phyloP scores from a whole-genome alignment of 2,888 invertebrate genomes.

The Halictus ligatus region DNA sequence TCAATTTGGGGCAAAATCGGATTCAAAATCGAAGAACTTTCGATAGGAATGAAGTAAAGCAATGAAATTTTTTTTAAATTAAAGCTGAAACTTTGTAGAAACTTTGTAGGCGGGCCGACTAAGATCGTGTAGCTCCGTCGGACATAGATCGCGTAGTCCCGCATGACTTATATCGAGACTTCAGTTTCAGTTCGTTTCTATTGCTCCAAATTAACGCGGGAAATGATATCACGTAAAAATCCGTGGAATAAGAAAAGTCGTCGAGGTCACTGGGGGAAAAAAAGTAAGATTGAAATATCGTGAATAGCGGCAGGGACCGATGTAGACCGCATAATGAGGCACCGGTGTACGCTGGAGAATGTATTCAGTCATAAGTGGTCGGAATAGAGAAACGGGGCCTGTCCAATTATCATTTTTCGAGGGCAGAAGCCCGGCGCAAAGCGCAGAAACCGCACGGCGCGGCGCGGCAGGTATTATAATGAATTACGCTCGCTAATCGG shows the following conservation, averaged over 20 bases:
- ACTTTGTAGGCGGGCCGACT: too few species aligned
- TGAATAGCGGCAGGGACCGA: neutral
- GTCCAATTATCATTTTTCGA: slow-evolving; percentile 23
- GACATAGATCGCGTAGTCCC: too few species aligned
- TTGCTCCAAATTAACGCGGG: too few species aligned
- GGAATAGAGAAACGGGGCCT: neutral
- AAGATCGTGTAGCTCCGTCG: too few species aligned
- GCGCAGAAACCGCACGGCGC: neutral
- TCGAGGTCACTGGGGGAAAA: neutral
- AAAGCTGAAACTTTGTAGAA: too few species aligned
- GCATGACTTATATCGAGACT: too few species aligned
- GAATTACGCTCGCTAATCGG: slow-evolving; percentile 54
- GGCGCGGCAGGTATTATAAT: slow-evolving; percentile 23
- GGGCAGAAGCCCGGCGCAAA: neutral
- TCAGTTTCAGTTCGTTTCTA: too few species aligned
- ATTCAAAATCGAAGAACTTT: too few species aligned
- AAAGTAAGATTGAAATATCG: neutral
- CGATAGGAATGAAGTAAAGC: too few species aligned
- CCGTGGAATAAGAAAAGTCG: neutral
- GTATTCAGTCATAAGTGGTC: neutral
- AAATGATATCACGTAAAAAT: neutral
- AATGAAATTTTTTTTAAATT: too few species aligned
- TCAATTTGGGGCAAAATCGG: too few species aligned
- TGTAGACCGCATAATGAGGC: neutral
- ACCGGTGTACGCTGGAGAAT: neutral